phyloP scores from a whole-genome alignment of 2,888 invertebrate genomes.

The Apamea sordens region DNA sequence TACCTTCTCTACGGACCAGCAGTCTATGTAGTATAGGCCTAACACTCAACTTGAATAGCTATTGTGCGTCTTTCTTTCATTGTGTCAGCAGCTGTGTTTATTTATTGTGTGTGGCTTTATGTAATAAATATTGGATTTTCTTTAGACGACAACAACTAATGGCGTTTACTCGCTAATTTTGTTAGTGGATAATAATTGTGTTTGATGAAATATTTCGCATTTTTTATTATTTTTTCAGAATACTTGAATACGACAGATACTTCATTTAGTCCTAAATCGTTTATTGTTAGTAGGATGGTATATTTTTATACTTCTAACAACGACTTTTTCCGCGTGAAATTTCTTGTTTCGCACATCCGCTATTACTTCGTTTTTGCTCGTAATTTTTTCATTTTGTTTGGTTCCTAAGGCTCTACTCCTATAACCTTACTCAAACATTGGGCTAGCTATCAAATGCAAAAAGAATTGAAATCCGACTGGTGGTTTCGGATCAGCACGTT shows the following conservation, averaged over 20 bases:
- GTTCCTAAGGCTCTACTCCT: not conserved
- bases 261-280: not conserved
- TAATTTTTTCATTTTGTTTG: not conserved
- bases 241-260: not conserved
- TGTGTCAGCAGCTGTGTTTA: slow-evolving; percentile 59
- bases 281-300: not conserved
- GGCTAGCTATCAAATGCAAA: not conserved
- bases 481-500: not conserved
- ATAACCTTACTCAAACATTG: not conserved
- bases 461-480: not conserved
- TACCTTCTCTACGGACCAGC: not conserved
- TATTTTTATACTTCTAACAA: not conserved
- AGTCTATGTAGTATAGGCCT: slow-evolving; percentile 19
- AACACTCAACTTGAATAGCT: slow-evolving; percentile 47
- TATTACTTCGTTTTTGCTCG: not conserved
- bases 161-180: slow-evolving; percentile 36
- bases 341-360: not conserved
- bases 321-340: not conserved
- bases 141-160: slow-evolving; percentile 43
- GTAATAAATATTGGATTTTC: slow-evolving; percentile 62
- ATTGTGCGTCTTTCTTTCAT: slow-evolving; percentile 52
- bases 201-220: slow-evolving; percentile 15
- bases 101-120: slow-evolving; percentile 59
- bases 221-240: not conserved
- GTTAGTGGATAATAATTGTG: slow-evolving; percentile 27